Conservation (phyloP, 2,797 vertebrate genomes). For the Oreochromis grahami region DNA sequence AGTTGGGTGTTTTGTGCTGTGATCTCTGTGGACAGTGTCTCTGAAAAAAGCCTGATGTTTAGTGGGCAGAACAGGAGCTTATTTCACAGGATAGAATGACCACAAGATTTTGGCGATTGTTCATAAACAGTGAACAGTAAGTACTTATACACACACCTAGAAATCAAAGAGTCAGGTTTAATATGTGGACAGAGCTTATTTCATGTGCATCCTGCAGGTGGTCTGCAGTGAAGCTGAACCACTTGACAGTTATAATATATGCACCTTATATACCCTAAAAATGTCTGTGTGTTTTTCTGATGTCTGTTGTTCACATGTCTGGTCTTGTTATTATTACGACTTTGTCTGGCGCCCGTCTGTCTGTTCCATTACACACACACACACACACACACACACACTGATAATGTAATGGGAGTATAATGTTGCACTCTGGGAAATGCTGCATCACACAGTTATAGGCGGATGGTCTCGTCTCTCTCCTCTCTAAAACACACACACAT, state of each 20-base stretch:
- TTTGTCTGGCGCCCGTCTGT: slow-evolving; percentile 83
- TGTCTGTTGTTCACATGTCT: slow-evolving; percentile 25
- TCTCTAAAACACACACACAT: slow-evolving; percentile 24
- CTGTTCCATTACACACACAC: slow-evolving; percentile 65
- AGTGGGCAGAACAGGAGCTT: not conserved
- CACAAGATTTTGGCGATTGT: not conserved
- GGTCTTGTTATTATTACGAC: slow-evolving; percentile 68
- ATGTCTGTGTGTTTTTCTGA: not conserved
- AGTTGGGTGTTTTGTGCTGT: not conserved
- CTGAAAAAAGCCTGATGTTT: not conserved
- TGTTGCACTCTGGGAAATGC: slow-evolving; percentile 73
- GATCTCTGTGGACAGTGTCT: not conserved
- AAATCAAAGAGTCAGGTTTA: not conserved
- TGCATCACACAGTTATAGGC: slow-evolving; percentile 66
- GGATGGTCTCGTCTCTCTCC: slow-evolving; percentile 11
- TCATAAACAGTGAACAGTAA: not conserved
- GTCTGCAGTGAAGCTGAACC: not conserved
- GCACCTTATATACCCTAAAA: not conserved
- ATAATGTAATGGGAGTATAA: slow-evolving; percentile 69
- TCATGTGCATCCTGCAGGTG: not conserved
- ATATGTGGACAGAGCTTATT: not conserved
- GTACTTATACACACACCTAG: not conserved
- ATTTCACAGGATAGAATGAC: not conserved
- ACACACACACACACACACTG: slow-evolving; percentile 2
- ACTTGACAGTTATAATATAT: not conserved